phyloP scores from a whole-genome alignment of 2,888 invertebrate genomes.

The Carpatolechia fugitivella region DNA sequence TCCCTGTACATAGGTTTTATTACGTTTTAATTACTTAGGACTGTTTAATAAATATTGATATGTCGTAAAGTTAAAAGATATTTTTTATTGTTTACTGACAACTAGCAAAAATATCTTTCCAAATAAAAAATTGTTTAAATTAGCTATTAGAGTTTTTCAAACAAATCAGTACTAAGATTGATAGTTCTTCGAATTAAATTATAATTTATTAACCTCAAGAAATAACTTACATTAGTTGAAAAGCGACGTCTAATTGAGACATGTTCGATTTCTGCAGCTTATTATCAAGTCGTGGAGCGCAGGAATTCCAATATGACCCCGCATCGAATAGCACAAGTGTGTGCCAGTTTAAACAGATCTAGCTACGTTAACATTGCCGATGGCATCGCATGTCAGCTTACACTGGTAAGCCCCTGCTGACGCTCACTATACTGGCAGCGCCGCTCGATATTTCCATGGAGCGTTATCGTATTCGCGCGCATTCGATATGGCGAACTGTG shows the following conservation, averaged over 20 bases:
- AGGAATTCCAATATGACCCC: conserved; percentile 66
- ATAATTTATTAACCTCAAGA: not conserved
- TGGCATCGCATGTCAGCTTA: not conserved
- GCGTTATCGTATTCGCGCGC: conserved; percentile 28
- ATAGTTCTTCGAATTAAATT: no score
- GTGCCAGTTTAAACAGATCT: conserved; percentile 40
- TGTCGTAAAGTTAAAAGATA: no score
- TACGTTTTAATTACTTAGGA: conserved; percentile 1
- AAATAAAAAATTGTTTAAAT: no score
- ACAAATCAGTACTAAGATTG: no score
- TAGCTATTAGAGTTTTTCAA: no score
- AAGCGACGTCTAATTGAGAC: not conserved
- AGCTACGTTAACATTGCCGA: not conserved
- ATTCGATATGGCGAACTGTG: conserved; percentile 64
- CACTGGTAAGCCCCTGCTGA: not conserved
- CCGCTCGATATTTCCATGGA: no score
- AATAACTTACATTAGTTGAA: no score
- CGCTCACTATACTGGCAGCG: not conserved
- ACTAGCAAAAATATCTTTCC: no score
- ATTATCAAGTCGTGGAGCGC: conserved; percentile 38
- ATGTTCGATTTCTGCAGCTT: conserved; percentile 32
- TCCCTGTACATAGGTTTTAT: no score
- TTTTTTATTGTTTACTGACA: no score
- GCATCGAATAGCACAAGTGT: conserved; percentile 54
- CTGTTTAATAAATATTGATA: not conserved